phyloP scores from a whole-genome alignment of 2,113 vertebrate genomes.

The Triplophysa dalaica region DNA sequence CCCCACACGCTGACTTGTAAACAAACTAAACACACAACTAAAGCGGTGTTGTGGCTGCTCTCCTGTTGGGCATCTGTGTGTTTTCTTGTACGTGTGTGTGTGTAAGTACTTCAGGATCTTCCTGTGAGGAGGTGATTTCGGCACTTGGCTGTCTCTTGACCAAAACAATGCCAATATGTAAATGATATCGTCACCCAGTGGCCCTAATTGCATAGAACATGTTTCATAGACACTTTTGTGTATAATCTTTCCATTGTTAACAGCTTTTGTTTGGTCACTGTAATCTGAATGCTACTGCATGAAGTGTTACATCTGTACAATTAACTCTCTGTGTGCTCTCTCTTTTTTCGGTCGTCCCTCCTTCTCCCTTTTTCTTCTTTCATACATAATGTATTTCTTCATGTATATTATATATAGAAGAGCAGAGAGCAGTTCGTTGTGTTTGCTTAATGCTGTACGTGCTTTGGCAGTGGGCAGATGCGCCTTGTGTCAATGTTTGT shows the following conservation, averaged over 20 bases:
- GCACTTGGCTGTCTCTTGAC: slow-evolving; percentile 91
- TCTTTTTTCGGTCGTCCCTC: slow-evolving; percentile 55
- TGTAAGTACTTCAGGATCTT: slow-evolving; percentile 34
- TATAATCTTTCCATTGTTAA: slow-evolving; percentile 90
- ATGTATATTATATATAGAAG: slow-evolving; percentile 48
- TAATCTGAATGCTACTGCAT: slow-evolving; percentile 87
- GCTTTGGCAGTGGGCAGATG: not conserved
- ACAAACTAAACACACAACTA: slow-evolving; percentile 61
- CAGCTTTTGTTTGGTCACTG: slow-evolving; percentile 82
- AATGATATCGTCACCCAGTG: slow-evolving; percentile 93
- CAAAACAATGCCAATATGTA: slow-evolving; percentile 99
- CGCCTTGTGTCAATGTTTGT: slow-evolving; percentile 6
- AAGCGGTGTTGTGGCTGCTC: slow-evolving; percentile 55
- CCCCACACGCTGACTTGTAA: slow-evolving; percentile 47
- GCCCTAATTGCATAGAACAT: slow-evolving; percentile 88
- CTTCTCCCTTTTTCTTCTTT: slow-evolving; percentile 57
- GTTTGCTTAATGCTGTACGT: slow-evolving; percentile 27
- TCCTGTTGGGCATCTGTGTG: slow-evolving; percentile 31
- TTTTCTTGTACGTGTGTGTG: slow-evolving; percentile 17
- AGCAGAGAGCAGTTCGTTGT: slow-evolving; percentile 35
- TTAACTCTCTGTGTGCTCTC: slow-evolving; percentile 70
- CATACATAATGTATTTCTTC: slow-evolving; percentile 69
- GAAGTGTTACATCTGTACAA: slow-evolving; percentile 85
- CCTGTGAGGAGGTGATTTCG: slow-evolving; percentile 68
- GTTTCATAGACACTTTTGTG: slow-evolving; percentile 96